Evolutionary conservation across 2,888 invertebrate species (phyloP), one percentile per base, ranked within the genome.

Genomic region (Leptogaster cylindrica): DNA sequence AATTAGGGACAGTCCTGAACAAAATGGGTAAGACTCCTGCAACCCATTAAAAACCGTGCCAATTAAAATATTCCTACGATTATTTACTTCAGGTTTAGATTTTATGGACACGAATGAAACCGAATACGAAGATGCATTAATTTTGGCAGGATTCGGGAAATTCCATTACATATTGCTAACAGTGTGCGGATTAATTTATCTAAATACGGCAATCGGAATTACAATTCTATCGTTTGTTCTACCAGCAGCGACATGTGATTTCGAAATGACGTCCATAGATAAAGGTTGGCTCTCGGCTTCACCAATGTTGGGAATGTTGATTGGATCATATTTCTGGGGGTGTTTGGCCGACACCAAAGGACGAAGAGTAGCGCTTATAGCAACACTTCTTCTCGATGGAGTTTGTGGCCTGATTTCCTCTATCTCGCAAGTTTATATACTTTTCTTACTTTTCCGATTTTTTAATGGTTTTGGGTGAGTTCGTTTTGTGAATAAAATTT

Each of bases 241-340:
- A 68, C 93, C 93, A 3, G 87, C 92, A 3, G 93, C 92, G 52
- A 89, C 89, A 77, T 91, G 91, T 82, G 91, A 91, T 81, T 91
- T 91, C 82, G 81, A 84, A 73, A 90, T 92, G 90, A 87, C 88
- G 36, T 91, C 91, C 1, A 78, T 85, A 27, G 90, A 91, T 80
- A 91, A 91, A 76, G 91, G 91, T 61, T 89, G 89, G 84, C 84
- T 91, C 23, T 89, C 89, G 20, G 89, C 91, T 28, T 86, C 89
- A 31, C 89, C 90, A 73, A 89, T 91, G 88, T 82, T 91, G 72
- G 91, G 92, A 71, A 92, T 92, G 91, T 86, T 92, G 55, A 80
- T 92, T 74, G 92, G 92, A 14, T 91, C 91, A 44, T 92, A 91
- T 81, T 89, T 91, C 80, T 92, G 91, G 91, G 92, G 92, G 52